Base-by-base conservation (phyloP, 2,113 vertebrate genomes). In the Motacilla tschutschensis region DNA sequence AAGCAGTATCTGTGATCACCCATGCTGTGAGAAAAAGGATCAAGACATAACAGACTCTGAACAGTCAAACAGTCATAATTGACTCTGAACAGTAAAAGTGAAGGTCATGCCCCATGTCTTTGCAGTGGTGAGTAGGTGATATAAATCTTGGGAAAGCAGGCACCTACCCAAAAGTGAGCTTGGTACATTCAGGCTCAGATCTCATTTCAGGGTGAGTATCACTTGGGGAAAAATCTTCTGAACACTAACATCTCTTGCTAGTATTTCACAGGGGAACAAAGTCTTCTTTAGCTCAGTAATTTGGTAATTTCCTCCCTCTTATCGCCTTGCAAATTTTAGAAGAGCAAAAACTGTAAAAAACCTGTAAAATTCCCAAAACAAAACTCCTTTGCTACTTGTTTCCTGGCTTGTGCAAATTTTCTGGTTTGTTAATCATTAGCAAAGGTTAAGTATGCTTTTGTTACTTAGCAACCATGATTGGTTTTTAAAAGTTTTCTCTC, bases 391-490 rank as follows among this genome's bases (percentile, higher is more conserved):
- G 24, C 59, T 79, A 16, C 70, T 85, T 86, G 26, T 67, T 94
- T 94, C 60, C 53, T 58, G 53, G 20, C 29, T 89, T 83, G 44
- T 86, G 60, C 5, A 6, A 69, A 93, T 81, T 79, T 76, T 55
- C 44, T 79, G 47, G 33, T 82, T 93, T 65, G 31, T 77, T 90
- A 91, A 91, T 95, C 60, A 81, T 72, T 59, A 85, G 54, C 62
- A 89, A 93, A 91, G 82, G 85, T 93, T 95, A 94, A 93, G 80
- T 58, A 59, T 31, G 63, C 9, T 81, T 87, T 91, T 85, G 87
- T 92, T 90, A 79, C 94, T 90, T 94, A 93, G 93, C 93, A 95
- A 95, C 91, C 46, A 50, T 31, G 48, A 89, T 47, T 65, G 46
- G 29, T 67, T 92, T 71, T 94, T 28, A 35, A 67, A 90, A 91